Evolutionary conservation across 2,888 invertebrate species (phyloP), one percentile per base, ranked within the genome.

Genomic region (Patella depressa): DNA sequence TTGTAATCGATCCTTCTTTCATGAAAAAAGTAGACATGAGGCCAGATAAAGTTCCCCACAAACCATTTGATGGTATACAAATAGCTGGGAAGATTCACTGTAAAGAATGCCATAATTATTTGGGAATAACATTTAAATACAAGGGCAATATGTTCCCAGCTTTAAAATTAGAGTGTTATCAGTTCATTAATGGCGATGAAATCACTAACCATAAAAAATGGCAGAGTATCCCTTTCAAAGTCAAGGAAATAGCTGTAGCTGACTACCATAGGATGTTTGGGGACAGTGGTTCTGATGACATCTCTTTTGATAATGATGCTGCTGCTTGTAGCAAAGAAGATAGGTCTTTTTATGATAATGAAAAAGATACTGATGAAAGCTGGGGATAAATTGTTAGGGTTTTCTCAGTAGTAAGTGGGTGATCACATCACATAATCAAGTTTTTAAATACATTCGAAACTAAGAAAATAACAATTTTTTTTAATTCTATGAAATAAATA

Each of bases 1-100:
- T 78, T 11, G 71, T 81, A 45, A 72, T 81, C 53, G 76, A 59
- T 7, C 70, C 75, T 12, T 69, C 59, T 3, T 75, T 79, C 53
- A n/a, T 74, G 34, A 65, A 73, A 3, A 75, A 80, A 14, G 71
- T 83, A 11, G 71, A 77, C n/a, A 75, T 84, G 4, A 73, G 73
- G n/a, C 76, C 76, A 3, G 75, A 79, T 57, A 80, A n/a, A 4
- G 29, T n/a, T 5, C 65, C 53, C 34, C 71, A 71, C 24, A 77
- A 70, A 65, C 34, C 17, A 9, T 55, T 77, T 70, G 79, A 77
- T 15, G 77, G 80, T 45, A 76, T 84, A 29, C 74, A 76, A 55
- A 79, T 74, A 34, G 84, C 78, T 17, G 85, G 82, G 14, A 82
- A 83, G 71, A 76, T 86, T 54, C 77, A 74, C 55, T 86, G 86